These are phyloP conservation scores for Proales similis DNA, from an alignment of 1,140 invertebrate species.

Conservation along the genomic window DNA sequence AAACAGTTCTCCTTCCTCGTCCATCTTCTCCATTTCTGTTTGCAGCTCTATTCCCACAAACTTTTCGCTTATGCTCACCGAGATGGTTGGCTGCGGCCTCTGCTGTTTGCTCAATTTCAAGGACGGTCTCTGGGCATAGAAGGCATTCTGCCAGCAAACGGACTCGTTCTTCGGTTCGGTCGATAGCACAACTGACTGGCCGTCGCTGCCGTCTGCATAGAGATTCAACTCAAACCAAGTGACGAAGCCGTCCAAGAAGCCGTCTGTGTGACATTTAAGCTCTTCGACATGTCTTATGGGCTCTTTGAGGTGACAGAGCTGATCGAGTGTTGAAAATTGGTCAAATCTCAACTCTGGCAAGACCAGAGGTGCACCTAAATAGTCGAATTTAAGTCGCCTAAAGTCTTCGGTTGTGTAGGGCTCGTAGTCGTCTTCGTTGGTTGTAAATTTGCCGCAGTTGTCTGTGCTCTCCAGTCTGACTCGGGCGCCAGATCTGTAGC, in stretches of 20 bases:
- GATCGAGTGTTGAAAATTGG: constrained; percentile 24
- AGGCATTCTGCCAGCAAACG: no score
- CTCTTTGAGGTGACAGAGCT: neutral
- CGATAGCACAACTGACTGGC: no score
- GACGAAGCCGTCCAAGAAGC: constrained; percentile 11
- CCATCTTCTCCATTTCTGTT: no score
- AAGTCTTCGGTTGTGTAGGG: constrained; percentile 22
- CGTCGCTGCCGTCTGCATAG: no score
- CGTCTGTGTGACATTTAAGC: constrained; percentile 2
- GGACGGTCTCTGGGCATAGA: no score
- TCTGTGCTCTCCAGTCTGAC: constrained; percentile 8
- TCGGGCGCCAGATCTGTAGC: neutral
- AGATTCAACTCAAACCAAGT: constrained; percentile 32
- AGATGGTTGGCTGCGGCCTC: no score
- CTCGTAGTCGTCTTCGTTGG: constrained; percentile 1
- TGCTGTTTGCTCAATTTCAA: no score
- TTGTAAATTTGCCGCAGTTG: constrained; percentile 2
- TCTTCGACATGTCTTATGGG: neutral
- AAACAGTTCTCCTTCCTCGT: no score
- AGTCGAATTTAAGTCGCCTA: constrained; percentile 12
- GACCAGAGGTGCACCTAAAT: constrained; percentile 6
- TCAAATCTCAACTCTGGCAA: constrained; percentile 5
- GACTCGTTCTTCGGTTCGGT: no score
- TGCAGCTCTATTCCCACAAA: no score
- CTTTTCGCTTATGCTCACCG: no score